A percentile compares a stretch with the other conserved stretches of the same genome.
These are phyloP conservation scores for Nesometra sesokonis DNA, from an alignment of 35 echinoderm and acorn worm species.

Conservation along the genomic window DNA sequence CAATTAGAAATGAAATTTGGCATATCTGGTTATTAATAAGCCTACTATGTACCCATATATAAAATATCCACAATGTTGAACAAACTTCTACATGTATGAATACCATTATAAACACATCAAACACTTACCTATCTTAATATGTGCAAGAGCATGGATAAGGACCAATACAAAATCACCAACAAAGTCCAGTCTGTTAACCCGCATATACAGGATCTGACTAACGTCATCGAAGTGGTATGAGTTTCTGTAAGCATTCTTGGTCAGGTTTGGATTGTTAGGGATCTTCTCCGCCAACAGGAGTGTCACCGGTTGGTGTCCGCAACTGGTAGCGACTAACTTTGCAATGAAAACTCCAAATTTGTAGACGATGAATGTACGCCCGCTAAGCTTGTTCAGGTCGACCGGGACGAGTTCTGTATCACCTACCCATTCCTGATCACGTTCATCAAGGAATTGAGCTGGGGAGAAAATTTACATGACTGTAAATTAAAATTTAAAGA, in stretches of 20 bases:
- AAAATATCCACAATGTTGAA: no score
- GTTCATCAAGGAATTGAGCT: constrained; percentile 69
- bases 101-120: no score
- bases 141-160: constrained; percentile 74
- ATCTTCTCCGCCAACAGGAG: constrained; percentile 81
- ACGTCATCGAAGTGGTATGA: constrained; percentile 81
- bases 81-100: no score
- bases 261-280: constrained; percentile 51
- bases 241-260: constrained; percentile 76
- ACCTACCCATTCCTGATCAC: constrained; percentile 51
- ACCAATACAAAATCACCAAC: constrained; percentile 86
- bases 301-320: constrained; percentile 61
- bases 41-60: no score
- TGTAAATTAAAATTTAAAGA: no score
- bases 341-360: constrained; percentile 83
- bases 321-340: constrained; percentile 43
- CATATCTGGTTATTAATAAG: no score
- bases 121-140: constrained; percentile 54
- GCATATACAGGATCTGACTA: constrained; percentile 69
- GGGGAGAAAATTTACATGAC: not conserved
- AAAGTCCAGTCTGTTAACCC: constrained; percentile 45
- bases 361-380: constrained; percentile 80
- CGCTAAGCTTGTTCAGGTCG: constrained; percentile 71
- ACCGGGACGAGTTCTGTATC: constrained; percentile 64
- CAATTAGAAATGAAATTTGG: no score